These are phyloP conservation scores for Nebria salina DNA, from an alignment of 2,888 invertebrate species.

Conservation along the genomic window DNA sequence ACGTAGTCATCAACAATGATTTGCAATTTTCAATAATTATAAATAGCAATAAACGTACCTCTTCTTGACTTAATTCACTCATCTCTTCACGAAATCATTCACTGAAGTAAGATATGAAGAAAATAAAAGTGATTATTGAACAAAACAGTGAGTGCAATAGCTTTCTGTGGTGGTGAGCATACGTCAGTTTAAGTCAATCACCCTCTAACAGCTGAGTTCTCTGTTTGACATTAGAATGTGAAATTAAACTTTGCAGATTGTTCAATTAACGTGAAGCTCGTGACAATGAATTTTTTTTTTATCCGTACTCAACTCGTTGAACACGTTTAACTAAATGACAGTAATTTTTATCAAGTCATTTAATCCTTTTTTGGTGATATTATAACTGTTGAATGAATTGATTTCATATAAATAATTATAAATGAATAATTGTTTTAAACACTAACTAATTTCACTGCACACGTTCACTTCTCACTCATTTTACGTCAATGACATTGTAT, in stretches of 20 bases:
- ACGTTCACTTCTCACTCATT: conserved; percentile 25
- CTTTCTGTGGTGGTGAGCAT: conserved; percentile 44
- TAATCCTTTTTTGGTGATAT: no score
- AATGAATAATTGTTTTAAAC: conserved; percentile 19
- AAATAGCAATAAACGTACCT: conserved; percentile 73
- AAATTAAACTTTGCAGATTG: conserved; percentile 42
- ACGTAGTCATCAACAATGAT: conserved; percentile 31
- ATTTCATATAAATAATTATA: conserved; percentile 25
- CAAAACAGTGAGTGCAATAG: conserved; percentile 46
- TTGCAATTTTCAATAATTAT: conserved; percentile 31
- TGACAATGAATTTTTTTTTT: background rate
- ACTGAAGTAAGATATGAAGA: conserved; percentile 34
- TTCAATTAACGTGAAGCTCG: conserved; percentile 18
- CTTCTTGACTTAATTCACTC: conserved; percentile 90
- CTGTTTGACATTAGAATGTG: conserved; percentile 56
- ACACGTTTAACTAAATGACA: background rate
- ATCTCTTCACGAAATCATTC: conserved; percentile 61
- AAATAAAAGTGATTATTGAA: conserved; percentile 45
- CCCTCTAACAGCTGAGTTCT: conserved; percentile 59
- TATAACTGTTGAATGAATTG: background rate
- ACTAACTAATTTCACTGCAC: conserved; percentile 38
- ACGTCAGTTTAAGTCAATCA: conserved; percentile 61
- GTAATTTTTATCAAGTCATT: background rate
- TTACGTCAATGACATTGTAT: conserved; percentile 28
- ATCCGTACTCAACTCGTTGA: background rate